These are phyloP conservation scores for Steinernema khuongi DNA, from an alignment of 1,140 invertebrate species.

Conservation along the genomic window DNA sequence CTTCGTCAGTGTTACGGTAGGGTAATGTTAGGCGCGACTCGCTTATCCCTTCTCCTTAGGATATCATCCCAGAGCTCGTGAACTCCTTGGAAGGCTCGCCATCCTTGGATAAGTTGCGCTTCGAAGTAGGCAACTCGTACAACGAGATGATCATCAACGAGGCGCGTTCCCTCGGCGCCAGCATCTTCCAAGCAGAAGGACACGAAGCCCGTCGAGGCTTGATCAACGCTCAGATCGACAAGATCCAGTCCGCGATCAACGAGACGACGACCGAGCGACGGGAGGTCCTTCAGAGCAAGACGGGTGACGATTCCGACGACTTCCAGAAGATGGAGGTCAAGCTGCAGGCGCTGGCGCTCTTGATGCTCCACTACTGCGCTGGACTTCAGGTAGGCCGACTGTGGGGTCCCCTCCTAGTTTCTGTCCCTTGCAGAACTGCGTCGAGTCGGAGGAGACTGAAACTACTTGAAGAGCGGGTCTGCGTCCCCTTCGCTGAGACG, in stretches of 20 bases:
- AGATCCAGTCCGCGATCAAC: constrained; percentile 61
- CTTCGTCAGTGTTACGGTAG: constrained; percentile 10
- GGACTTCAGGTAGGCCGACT: constrained; percentile 65
- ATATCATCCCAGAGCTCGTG: constrained; percentile 23
- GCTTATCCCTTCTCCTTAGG: constrained; percentile 1
- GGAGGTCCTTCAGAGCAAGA: constrained; percentile 67
- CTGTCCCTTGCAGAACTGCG: not conserved
- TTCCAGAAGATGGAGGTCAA: constrained; percentile 61
- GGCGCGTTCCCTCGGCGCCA: constrained; percentile 72
- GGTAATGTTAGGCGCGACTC: not conserved
- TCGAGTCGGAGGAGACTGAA: not conserved
- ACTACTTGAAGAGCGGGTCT: not conserved
- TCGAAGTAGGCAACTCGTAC: constrained; percentile 59
- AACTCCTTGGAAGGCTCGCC: constrained; percentile 24
- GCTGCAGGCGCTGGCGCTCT: constrained; percentile 70
- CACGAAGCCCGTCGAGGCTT: constrained; percentile 57
- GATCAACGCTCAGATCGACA: constrained; percentile 57
- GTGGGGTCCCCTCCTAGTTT: not conserved
- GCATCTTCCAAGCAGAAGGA: constrained; percentile 66
- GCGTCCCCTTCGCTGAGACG: not conserved
- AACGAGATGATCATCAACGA: constrained; percentile 73
- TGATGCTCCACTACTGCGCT: constrained; percentile 78
- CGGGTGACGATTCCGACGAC: constrained; percentile 60
- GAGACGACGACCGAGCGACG: constrained; percentile 70
- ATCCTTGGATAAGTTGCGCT: constrained; percentile 55